phyloP scores from a whole-genome alignment of 2,113 vertebrate species.

The Anguilla japonica region DNA sequence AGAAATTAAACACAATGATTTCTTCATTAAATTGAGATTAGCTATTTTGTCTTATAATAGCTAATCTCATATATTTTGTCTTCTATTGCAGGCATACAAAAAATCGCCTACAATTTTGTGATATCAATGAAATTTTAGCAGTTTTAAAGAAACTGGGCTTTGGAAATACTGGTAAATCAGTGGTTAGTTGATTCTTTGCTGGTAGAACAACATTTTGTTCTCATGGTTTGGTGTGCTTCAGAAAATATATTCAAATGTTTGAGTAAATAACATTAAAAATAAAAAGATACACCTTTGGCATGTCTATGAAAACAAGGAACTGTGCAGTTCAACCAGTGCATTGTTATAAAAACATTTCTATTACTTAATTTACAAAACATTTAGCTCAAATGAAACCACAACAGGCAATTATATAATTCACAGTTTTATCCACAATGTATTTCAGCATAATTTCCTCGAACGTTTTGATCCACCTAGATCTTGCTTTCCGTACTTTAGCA shows the following conservation, averaged over 20 bases:
- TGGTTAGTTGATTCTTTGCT: no score
- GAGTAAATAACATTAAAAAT: background rate
- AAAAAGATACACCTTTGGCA: background rate
- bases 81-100: background rate
- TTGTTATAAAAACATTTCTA: no score
- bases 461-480: background rate
- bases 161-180: no score
- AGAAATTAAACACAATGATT: constrained; percentile 48
- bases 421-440: no score
- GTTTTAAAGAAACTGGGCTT: no score
- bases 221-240: background rate
- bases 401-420: no score
- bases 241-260: background rate
- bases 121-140: no score
- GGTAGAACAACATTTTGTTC: no score
- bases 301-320: background rate
- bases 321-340: background rate
- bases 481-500: background rate
- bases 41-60: constrained; percentile 38
- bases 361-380: no score
- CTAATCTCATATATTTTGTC: background rate
- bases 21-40: constrained; percentile 50
- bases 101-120: no score
- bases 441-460: background rate
- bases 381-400: background rate